Evolutionary conservation across 2,888 invertebrate species (phyloP).

Genomic region (Spilosoma lubricipeda): DNA sequence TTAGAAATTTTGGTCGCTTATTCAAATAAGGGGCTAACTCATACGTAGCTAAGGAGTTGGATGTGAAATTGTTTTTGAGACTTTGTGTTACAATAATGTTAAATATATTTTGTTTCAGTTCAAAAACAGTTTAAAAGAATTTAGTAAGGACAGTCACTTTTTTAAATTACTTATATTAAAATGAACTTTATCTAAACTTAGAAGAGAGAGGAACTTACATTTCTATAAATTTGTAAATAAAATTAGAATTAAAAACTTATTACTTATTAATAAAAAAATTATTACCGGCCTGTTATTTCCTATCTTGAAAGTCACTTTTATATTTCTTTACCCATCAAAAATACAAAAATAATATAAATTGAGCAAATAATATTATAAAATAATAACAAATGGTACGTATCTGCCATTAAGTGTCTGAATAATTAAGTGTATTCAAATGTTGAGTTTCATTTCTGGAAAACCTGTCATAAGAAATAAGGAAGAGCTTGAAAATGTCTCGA

Average conservation of each 20-base stretch:
- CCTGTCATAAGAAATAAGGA: not conserved
- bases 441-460: not conserved
- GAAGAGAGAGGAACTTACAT: not conserved
- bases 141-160: not conserved
- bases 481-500: not conserved
- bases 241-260: no score
- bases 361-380: no score
- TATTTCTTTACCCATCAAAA: no score
- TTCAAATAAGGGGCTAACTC: constrained; percentile 23
- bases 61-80: constrained; percentile 24
- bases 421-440: not conserved
- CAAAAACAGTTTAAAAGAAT: not conserved
- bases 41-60: constrained; percentile 22
- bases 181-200: not conserved
- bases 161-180: not conserved
- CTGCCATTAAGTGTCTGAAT: not conserved
- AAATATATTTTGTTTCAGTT: not conserved
- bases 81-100: constrained; percentile 18
- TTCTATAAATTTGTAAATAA: no score
- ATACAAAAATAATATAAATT: no score
- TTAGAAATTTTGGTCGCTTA: constrained; percentile 7
- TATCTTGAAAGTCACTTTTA: no score
- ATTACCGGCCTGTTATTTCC: no score
- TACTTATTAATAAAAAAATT: no score
- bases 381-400: not conserved